Base-by-base conservation (phyloP, 2,888 invertebrate genomes). In the Campoplex capitator region DNA sequence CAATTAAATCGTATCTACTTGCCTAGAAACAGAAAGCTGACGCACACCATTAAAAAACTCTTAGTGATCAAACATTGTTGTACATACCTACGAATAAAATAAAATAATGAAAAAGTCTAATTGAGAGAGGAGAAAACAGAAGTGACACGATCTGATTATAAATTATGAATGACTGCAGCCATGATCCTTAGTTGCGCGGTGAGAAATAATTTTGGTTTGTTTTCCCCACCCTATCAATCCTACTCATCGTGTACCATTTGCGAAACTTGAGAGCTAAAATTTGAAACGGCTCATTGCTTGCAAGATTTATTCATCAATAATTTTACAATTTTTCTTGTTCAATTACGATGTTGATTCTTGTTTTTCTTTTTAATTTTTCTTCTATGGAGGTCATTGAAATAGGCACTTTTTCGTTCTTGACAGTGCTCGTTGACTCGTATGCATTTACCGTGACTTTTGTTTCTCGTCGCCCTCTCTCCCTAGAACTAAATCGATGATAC, bases 221-320 rank as follows among this genome's bases (percentile, higher is more conserved):
- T 16, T 48, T 18, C 2, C 35, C 2, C 35, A 28, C 35, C 3
- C n/a, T 51, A 3, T 62, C 51, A 45, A 32, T 62, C 62, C 81
- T 68, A 74, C 80, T 77, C 80, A 73, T 80, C 80, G 58, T 67
- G 51, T 73, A 23, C 42, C 62, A 45, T 51, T 16, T 65, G 28
- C 51, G 28, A 56, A 32, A 83, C 54, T 67, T 4, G 56, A 42
- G 32, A 51, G 70, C 77, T n/a, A 82, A 51, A 38, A 83, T 80
- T n/a, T 70, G 35, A 70, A 62, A 77, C 73, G 51, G 56, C 62
- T 88, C 87, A 88, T 91, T 90, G 90, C 89, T 93, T 92, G 90
- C 92, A 93, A 89, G 91, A 91, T 93, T 93, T 93, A 93, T 93
- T 93, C 91, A 92, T 90, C 91, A 92, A 92, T 92, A 91, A 91